Evolutionary conservation across 2,888 invertebrate species (phyloP).

Genomic region (Nymphalis c-album): DNA sequence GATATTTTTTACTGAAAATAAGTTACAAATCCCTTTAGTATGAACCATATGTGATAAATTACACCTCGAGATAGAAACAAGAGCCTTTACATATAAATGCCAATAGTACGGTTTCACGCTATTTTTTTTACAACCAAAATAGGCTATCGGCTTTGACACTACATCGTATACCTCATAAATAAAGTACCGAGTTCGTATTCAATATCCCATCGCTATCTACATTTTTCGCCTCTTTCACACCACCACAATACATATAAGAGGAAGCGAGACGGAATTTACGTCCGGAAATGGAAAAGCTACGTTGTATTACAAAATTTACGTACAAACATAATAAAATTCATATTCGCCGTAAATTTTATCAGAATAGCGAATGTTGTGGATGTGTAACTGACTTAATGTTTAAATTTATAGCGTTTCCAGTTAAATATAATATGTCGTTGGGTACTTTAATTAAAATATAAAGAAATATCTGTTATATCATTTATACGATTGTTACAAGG

Average conservation of each 20-base stretch:
- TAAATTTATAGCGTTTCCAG: constrained; percentile 4
- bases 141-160: constrained; percentile 2
- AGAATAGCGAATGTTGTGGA: constrained; percentile 1
- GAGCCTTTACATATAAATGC: background rate
- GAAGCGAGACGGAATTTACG: constrained; percentile 1
- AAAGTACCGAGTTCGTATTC: constrained; percentile 26
- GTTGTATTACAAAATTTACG: constrained; percentile 13
- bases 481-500: no score
- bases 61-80: background rate
- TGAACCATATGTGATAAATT: background rate
- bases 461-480: no score
- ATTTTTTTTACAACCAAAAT: background rate
- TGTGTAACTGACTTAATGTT: background rate
- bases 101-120: background rate
- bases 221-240: constrained; percentile 6
- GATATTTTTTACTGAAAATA: no score
- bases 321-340: constrained; percentile 23
- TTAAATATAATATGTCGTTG: background rate
- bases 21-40: no score
- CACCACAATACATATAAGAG: background rate
- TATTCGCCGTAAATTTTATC: constrained; percentile 28
- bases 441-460: background rate
- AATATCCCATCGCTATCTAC: constrained; percentile 21
- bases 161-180: constrained; percentile 29
- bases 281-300: constrained; percentile 16